phyloP scores from a whole-genome alignment of 2,888 invertebrate species.

The Cyaniris semiargus region DNA sequence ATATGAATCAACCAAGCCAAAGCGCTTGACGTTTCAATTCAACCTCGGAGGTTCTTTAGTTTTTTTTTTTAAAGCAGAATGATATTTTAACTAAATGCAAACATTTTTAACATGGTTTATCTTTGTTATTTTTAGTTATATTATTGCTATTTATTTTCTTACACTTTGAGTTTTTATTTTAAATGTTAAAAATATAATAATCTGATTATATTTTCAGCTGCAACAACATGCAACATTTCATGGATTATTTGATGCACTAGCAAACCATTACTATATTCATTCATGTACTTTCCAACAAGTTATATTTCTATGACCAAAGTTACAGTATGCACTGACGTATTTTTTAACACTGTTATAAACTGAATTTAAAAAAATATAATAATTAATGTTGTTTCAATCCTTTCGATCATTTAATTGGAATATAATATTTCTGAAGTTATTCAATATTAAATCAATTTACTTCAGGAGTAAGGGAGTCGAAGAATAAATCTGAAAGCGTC shows the following conservation, averaged over 20 bases:
- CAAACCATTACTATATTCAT: too few species aligned
- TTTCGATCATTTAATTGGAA: neutral
- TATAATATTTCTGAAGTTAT: neutral
- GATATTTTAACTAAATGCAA: neutral
- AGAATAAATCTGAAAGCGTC: neutral
- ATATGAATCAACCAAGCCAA: neutral
- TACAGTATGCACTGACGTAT: too few species aligned
- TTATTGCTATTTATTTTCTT: neutral
- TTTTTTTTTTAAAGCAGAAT: neutral
- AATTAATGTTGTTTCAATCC: neutral
- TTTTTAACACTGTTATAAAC: too few species aligned
- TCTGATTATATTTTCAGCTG: neutral
- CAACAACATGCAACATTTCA: neutral
- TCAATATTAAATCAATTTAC: neutral
- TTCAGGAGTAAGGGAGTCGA: neutral
- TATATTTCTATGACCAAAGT: too few species aligned
- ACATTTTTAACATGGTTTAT: too few species aligned
- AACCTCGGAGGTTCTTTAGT: neutral
- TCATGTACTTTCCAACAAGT: neutral
- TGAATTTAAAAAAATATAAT: too few species aligned
- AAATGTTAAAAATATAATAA: too few species aligned
- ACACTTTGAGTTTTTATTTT: neutral
- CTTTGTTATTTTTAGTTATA: neutral
- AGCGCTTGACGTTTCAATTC: slow-evolving; percentile 7
- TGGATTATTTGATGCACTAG: neutral